These are phyloP conservation scores for Indri indri DNA, from an alignment of 2,113 vertebrate species.

Conservation along the genomic window DNA sequence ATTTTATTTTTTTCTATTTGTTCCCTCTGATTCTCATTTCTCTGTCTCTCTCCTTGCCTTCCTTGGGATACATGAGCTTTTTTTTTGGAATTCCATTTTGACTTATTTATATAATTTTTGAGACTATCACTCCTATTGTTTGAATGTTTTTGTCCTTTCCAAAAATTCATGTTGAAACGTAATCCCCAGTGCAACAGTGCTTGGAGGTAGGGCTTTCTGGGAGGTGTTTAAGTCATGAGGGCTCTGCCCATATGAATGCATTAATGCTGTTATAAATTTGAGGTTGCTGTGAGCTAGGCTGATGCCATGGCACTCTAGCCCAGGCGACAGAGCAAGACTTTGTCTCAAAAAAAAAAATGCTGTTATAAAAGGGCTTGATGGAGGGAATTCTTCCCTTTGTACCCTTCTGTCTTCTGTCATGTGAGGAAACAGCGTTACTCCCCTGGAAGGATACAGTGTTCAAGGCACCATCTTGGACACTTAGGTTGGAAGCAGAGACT, in stretches of 20 bases:
- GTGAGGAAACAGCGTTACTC: background rate
- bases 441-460: background rate
- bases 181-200: background rate
- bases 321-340: too few species aligned
- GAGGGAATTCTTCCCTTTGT: background rate
- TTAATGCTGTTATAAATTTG: background rate
- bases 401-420: background rate
- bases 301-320: too few species aligned
- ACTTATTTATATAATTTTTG: background rate
- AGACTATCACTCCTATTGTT: background rate
- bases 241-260: background rate
- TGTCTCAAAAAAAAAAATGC: too few species aligned
- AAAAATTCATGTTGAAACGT: background rate
- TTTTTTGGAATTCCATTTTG: background rate
- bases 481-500: background rate
- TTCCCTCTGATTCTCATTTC: background rate
- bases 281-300: too few species aligned
- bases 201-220: background rate
- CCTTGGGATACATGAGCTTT: background rate
- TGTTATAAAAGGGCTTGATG: too few species aligned
- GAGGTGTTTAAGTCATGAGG: background rate
- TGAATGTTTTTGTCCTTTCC: background rate
- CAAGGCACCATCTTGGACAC: background rate
- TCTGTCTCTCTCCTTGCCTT: background rate
- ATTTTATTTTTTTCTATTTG: background rate